phyloP scores from a whole-genome alignment of 2,888 invertebrate genomes.

The Papilio protenor region DNA sequence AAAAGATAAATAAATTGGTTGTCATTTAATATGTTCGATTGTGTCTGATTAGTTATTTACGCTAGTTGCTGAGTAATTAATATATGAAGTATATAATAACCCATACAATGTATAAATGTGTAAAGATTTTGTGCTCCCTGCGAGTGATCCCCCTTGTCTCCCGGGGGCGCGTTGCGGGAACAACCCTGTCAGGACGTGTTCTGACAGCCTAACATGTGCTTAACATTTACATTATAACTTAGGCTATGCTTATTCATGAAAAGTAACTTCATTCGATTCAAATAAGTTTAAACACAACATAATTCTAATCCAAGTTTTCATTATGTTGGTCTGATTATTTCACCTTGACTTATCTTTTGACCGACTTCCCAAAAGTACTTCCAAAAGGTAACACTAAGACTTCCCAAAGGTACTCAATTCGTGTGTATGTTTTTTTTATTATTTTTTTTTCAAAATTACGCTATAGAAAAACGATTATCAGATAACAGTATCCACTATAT shows the following conservation, averaged over 20 bases:
- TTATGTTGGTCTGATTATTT: not conserved
- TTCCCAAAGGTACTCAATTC: too few relatives aligned
- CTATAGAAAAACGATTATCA: too few relatives aligned
- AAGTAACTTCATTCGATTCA: not conserved
- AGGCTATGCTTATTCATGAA: not conserved
- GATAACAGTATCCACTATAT: too few relatives aligned
- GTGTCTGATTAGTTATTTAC: too few relatives aligned
- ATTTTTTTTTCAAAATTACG: too few relatives aligned
- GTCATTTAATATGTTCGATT: too few relatives aligned
- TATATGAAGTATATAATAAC: not conserved
- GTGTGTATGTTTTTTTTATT: too few relatives aligned
- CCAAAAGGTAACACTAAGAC: too few relatives aligned
- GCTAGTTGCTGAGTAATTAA: not conserved
- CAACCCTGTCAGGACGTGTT: constrained; percentile 12
- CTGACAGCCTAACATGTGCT: constrained; percentile 1
- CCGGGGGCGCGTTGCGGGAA: not conserved
- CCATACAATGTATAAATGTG: not conserved
- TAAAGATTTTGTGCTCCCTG: not conserved
- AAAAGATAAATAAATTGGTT: too few relatives aligned
- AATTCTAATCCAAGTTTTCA: not conserved
- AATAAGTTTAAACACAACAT: not conserved
- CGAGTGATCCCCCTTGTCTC: not conserved
- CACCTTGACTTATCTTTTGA: too few relatives aligned
- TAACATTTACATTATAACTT: constrained; percentile 1
- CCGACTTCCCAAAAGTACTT: too few relatives aligned